Conservation (phyloP, 2,797 vertebrate genomes). For the Betta splendens region DNA sequence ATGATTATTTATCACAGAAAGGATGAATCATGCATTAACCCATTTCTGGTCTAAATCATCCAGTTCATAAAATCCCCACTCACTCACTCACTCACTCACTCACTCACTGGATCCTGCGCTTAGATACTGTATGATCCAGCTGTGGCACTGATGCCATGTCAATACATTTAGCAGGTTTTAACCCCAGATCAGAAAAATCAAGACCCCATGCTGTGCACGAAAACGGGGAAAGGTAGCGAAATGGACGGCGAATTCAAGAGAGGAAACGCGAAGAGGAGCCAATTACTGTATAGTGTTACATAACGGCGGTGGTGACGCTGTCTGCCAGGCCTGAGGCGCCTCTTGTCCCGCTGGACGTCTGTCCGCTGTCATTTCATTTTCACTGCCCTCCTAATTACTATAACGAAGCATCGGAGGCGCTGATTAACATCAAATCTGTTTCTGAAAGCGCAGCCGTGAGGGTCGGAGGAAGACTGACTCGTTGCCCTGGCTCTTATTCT, state of each 20-base stretch:
- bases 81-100: conserved; percentile 2
- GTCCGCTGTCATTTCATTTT: conserved; percentile 57
- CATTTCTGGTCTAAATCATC: conserved; percentile 7
- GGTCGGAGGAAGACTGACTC: conserved; percentile 38
- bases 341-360: conserved; percentile 13
- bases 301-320: conserved; percentile 62
- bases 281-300: conserved; percentile 64
- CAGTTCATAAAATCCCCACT: conserved; percentile 11
- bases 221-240: conserved; percentile 13
- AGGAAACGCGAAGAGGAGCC: conserved; percentile 36
- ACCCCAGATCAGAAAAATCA: conserved; percentile 6
- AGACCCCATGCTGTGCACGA: conserved; percentile 15
- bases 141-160: background rate
- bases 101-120: background rate
- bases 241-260: background rate
- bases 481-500: conserved; percentile 28
- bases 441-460: conserved; percentile 32
- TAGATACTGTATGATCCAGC: background rate
- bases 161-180: background rate
- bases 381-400: conserved; percentile 58
- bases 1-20: background rate
- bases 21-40: conserved; percentile 19
- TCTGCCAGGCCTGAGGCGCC: conserved; percentile 37
- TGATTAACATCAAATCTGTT: conserved; percentile 39
- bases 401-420: conserved; percentile 55